Base-by-base conservation (phyloP, 2,888 invertebrate genomes). In the Yponomeuta sedellus region DNA sequence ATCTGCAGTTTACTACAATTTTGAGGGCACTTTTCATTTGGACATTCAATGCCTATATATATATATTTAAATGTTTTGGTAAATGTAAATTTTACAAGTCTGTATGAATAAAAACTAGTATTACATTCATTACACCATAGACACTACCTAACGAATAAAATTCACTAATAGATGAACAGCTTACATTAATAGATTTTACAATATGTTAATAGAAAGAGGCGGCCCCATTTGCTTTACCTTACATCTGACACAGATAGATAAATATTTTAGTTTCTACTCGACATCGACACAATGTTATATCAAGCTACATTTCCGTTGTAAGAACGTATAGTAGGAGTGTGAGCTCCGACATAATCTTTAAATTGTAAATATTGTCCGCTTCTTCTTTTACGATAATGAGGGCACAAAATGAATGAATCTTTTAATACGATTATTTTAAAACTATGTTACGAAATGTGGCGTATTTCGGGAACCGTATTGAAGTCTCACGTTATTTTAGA, bases 141-240 rank as follows among this genome's bases (percentile, higher is more conserved):
- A 83, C 80, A 85, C 83, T 85, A 82, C 78, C 71, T 75, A 80
- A 82, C 75, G 77, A 79, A 82, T 82, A 85, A 77, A 84, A 80
- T 84, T 86, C 75, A 78, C 83, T 87, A 88, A 77, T 77, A 82
- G 75, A 82, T 78, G 79, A 84, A 82, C 77, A 74, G 77, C 79
- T 83, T 69, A 68, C 25, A 56, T 66, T 69, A 74, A 77, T 77
- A 79, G 76, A 73, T 77, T 52, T 80, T 86, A 87, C 71, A 75
- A 81, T 74, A 79, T 74, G 79, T 75, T 79, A 80, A 22, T 44
- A 39, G 39, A 80, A 77, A 85, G 83, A 90, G 89, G 88, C 90
- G 90, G 90, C 87, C 87, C 84, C 88, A 83, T 83, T 87, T 86
- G 78, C 81, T 79, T 78, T 84, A 80, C 74, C 76, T 81, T 81